Conservation (phyloP, 2,797 vertebrate species). For the Varecia variegata region DNA sequence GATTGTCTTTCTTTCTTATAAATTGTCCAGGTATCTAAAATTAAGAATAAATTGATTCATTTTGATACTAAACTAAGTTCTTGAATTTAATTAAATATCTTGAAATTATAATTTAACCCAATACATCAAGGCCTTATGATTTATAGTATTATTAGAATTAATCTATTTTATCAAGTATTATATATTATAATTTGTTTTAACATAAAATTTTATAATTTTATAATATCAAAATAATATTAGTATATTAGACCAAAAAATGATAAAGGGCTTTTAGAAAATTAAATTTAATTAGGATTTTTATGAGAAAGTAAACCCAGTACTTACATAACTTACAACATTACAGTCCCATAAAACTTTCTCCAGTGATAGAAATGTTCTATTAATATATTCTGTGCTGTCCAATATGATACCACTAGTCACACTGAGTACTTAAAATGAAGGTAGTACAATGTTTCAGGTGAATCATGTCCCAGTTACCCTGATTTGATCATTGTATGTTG, state of each 20-base stretch:
- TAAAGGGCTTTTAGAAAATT: background rate
- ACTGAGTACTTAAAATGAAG: background rate
- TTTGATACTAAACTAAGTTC: background rate
- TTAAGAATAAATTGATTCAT: background rate
- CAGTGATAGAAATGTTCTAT: background rate
- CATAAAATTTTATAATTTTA: background rate
- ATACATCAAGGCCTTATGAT: background rate
- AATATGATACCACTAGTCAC: background rate
- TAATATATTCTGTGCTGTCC: background rate
- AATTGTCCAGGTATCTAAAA: background rate
- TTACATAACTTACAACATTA: background rate
- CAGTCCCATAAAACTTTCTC: background rate
- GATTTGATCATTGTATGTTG: too few relatives aligned
- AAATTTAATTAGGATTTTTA: background rate
- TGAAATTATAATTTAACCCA: background rate
- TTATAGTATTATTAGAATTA: background rate
- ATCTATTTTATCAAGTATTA: background rate
- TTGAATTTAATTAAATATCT: background rate
- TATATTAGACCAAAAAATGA: background rate
- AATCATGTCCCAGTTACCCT: too few relatives aligned
- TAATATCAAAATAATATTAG: background rate
- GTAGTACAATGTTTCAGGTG: too few relatives aligned
- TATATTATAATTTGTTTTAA: background rate
- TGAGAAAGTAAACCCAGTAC: background rate
- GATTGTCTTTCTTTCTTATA: background rate